Conservation (phyloP, 2,797 vertebrate species). For the Apodemus agrarius region DNA sequence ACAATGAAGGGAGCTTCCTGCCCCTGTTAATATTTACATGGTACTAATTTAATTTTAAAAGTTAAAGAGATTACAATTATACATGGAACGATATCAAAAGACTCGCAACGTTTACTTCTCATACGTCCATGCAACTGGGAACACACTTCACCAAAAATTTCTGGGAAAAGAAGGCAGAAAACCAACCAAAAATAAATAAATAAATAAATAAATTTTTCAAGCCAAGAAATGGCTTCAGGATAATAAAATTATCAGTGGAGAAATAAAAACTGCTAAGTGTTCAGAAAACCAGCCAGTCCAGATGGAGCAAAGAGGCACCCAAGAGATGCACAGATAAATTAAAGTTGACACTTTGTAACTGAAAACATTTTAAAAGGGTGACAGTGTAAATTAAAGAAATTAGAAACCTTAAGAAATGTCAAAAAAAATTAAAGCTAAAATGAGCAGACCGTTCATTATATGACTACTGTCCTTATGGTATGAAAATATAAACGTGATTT, state of each 20-base stretch:
- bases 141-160: constrained; percentile 46
- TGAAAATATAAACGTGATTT: constrained; percentile 40
- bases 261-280: background rate
- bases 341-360: constrained; percentile 24
- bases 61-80: background rate
- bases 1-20: background rate
- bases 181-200: background rate
- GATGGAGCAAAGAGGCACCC: background rate
- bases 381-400: background rate
- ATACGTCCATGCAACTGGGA: background rate
- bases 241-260: constrained; percentile 26
- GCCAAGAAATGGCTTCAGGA: constrained; percentile 32
- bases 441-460: background rate
- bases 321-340: background rate
- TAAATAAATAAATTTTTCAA: background rate
- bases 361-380: constrained; percentile 11
- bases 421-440: background rate
- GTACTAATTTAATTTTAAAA: constrained; percentile 3
- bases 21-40: background rate
- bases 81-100: background rate
- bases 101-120: background rate
- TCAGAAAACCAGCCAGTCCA: constrained; percentile 14
- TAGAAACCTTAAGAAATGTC: background rate
- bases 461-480: background rate
- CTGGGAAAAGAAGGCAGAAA: constrained; percentile 54